Evolutionary conservation across 92 coral and sea anemone species (phyloP).

Genomic region (Phenganax stokvisi): DNA sequence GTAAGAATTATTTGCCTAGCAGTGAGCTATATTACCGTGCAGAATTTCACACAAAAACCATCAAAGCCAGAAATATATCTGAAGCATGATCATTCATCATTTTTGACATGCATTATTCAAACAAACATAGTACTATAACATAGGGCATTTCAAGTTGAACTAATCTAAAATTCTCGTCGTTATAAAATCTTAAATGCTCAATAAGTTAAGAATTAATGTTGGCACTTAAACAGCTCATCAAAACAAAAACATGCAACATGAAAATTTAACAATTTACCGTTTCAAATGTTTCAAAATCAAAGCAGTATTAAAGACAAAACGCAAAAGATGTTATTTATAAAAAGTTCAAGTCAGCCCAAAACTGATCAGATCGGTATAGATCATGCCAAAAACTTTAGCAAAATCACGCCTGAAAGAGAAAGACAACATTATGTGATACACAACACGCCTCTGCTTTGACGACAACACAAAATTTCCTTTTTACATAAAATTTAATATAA

Average conservation of each 20-base stretch:
- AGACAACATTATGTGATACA: background rate
- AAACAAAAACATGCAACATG: too few species aligned
- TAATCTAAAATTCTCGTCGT: background rate
- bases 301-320: background rate
- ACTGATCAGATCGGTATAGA: background rate
- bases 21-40: too few species aligned
- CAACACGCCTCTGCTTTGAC: conserved; percentile 8
- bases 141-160: too few species aligned
- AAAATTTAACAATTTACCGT: background rate
- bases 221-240: too few species aligned
- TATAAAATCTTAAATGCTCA: background rate
- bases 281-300: background rate
- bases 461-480: too few species aligned
- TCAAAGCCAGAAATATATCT: too few species aligned
- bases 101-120: too few species aligned
- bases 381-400: background rate
- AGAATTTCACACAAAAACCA: too few species aligned
- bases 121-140: too few species aligned
- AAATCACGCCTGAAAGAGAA: background rate
- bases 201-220: background rate
- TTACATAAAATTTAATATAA: background rate
- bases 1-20: too few species aligned
- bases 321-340: background rate
- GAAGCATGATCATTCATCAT: too few species aligned
- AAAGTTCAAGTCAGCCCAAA: background rate